These are phyloP conservation scores for Cephalopachus bancanus DNA, from an alignment of 2,797 vertebrate species.

Conservation along the genomic window DNA sequence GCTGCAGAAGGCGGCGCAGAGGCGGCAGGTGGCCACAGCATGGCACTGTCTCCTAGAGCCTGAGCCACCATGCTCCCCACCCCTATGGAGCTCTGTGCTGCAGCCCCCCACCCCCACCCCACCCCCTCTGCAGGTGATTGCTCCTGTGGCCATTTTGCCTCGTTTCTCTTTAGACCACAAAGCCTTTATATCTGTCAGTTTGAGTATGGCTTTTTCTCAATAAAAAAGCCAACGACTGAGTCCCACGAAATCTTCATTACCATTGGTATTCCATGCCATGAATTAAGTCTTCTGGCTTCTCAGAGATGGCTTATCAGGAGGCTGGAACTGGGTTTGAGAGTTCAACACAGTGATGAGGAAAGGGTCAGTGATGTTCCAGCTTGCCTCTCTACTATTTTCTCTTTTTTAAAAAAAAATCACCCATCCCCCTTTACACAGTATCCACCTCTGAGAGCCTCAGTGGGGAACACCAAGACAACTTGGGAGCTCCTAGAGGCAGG, in stretches of 20 bases:
- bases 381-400: neutral
- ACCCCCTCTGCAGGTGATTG: slow-evolving; percentile 61
- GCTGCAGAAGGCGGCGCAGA: slow-evolving; percentile 81
- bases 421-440: neutral
- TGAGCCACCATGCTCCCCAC: neutral
- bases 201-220: slow-evolving; percentile 14
- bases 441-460: neutral
- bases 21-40: slow-evolving; percentile 86
- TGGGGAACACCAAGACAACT: slow-evolving; percentile 14
- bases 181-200: slow-evolving; percentile 41
- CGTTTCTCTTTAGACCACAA: slow-evolving; percentile 37
- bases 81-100: neutral
- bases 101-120: neutral
- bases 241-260: slow-evolving; percentile 30
- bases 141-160: slow-evolving; percentile 60
- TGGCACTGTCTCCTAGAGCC: slow-evolving; percentile 88
- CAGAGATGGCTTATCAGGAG: neutral
- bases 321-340: neutral
- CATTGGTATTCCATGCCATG: neutral
- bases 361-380: neutral
- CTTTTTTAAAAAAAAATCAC: neutral
- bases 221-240: neutral
- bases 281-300: slow-evolving; percentile 19
- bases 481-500: neutral
- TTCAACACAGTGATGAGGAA: neutral